Evolutionary conservation across 2,113 vertebrate species (phyloP), one percentile per base, ranked within the genome.

Genomic region (Scopus umbretta): DNA sequence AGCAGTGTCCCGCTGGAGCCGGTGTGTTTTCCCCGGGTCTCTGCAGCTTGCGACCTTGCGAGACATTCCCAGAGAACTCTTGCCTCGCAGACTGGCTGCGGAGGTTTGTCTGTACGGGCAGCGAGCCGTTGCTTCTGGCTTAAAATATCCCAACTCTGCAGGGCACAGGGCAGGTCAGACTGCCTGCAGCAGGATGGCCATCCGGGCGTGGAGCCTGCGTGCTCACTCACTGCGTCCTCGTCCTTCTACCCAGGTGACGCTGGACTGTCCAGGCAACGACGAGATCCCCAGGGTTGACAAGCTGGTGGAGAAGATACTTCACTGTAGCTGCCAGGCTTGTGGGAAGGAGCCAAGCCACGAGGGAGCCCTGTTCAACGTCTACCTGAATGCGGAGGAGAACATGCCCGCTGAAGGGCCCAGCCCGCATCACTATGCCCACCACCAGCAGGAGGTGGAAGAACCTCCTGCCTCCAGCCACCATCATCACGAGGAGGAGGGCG

Each of bases 291-390:
- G 98, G 10, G 99, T 99, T 91, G 99, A 99, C 94, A 99, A 99
- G 85, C 96, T 99, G 97, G 99, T 99, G 97, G 99, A 99, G 97
- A 98, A 99, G 97, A 99, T 99, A 47, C 94, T 99, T 67, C 99
- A 98, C 83, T 99, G 99, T 74, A 99, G 99, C 98, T 99, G 99
- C 97, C 99, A 99, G 98, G 99, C 99, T 1, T 99, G 99, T 2
- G 99, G 98, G 95, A 99, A 99, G 96, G 99, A 99, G 86, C 98
- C 98, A 0, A 98, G 95, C 96, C 99, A 99, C 56, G 99, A 99
- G 96, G 99, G 99, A 90, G 98, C 98, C 52, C 97, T 99, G 81
- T 98, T 99, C 98, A 99, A 98, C 16, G 98, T 99, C 65, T 99
- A 99, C 80, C 98, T 99, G 68, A 98, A 99, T 52, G 98, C 99